phyloP scores from a whole-genome alignment of 92 coral and sea anemone genomes.

The Meandrina meandrites region DNA sequence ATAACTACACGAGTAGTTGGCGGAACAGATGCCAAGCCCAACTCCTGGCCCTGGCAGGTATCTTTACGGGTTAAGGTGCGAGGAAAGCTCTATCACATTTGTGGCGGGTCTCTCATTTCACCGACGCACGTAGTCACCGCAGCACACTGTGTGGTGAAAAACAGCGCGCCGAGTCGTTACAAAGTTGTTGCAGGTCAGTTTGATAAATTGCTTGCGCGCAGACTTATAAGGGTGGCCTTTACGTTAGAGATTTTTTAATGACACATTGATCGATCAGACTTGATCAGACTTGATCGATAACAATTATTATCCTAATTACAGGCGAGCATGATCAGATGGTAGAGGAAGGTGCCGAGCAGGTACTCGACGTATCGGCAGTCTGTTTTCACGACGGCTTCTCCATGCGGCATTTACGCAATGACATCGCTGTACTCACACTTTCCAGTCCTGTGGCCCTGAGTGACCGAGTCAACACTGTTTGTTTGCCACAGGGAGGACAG shows the following conservation, averaged over 20 bases:
- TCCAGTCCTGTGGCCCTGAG: constrained; percentile 52
- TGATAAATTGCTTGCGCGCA: neutral
- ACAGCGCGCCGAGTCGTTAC: constrained; percentile 40
- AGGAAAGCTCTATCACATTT: constrained; percentile 58
- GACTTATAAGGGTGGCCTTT: too few relatives aligned
- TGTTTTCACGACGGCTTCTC: constrained; percentile 61
- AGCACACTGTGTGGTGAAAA: constrained; percentile 58
- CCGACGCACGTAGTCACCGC: constrained; percentile 68
- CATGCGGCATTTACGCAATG: constrained; percentile 57
- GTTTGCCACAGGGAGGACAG: constrained; percentile 53
- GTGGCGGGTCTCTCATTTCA: constrained; percentile 74
- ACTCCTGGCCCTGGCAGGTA: constrained; percentile 82
- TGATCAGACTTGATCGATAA: neutral
- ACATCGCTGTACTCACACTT: constrained; percentile 64
- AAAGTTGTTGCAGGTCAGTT: constrained; percentile 64
- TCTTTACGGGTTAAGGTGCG: constrained; percentile 40
- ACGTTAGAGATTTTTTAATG: too few relatives aligned
- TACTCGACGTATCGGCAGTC: constrained; percentile 44
- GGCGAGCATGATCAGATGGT: constrained; percentile 41
- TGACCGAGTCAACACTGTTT: constrained; percentile 53
- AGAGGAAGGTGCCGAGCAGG: constrained; percentile 39
- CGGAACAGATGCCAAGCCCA: constrained; percentile 51
- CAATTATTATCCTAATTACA: neutral
- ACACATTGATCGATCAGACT: too few relatives aligned
- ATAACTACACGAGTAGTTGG: constrained; percentile 65